Conservation (phyloP, 1,140 invertebrate species). For the Elymnias hypermnestra region DNA sequence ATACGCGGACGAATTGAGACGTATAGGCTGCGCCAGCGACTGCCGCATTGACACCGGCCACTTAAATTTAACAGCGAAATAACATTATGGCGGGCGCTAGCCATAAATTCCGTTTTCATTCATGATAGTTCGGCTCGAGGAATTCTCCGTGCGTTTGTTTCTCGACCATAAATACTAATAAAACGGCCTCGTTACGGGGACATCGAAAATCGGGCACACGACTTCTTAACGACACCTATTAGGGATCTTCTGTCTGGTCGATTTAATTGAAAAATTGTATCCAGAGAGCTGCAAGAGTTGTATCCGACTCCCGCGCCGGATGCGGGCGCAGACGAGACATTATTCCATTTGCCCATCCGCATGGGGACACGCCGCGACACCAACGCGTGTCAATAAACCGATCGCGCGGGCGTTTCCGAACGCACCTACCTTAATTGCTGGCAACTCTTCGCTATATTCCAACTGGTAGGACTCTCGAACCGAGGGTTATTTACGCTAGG, state of each 20-base stretch:
- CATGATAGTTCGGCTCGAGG: constrained; percentile 44
- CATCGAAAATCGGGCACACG: constrained; percentile 73
- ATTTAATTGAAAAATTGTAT: constrained; percentile 76
- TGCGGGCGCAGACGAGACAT: constrained; percentile 74
- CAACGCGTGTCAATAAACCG: constrained; percentile 67
- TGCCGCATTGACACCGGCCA: constrained; percentile 21
- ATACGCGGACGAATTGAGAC: constrained; percentile 37
- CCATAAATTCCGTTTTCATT: constrained; percentile 68
- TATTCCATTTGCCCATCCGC: constrained; percentile 75
- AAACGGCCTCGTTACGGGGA: constrained; percentile 70
- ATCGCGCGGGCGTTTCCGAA: constrained; percentile 40
- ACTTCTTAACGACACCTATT: constrained; percentile 75
- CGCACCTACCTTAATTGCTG: constrained; percentile 48
- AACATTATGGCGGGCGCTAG: constrained; percentile 47
- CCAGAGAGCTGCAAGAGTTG: constrained; percentile 66
- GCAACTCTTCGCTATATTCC: constrained; percentile 40
- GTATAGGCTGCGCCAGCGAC: constrained; percentile 16
- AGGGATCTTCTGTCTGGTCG: constrained; percentile 73
- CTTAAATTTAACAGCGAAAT: constrained; percentile 41
- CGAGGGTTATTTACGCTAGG: constrained; percentile 39
- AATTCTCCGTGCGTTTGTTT: constrained; percentile 52
- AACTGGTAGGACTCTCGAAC: constrained; percentile 5
- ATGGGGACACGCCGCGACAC: constrained; percentile 56
- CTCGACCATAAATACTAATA: constrained; percentile 73
- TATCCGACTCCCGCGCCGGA: constrained; percentile 69